phyloP scores from a whole-genome alignment of 2,888 invertebrate species.

The Ditula angustiorana region DNA sequence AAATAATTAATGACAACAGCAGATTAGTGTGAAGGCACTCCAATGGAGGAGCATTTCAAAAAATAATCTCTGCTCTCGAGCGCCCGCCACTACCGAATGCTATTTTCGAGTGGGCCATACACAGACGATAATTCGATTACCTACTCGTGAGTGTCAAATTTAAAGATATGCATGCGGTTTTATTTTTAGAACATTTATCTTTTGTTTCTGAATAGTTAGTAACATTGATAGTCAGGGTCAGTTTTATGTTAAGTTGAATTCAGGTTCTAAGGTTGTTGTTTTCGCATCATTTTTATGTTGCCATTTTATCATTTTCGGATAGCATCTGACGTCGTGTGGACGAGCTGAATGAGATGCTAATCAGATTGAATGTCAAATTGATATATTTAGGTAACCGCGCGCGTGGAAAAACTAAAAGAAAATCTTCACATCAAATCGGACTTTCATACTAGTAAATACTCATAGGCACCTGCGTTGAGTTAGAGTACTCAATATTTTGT shows the following conservation, averaged over 20 bases:
- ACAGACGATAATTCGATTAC: slow-evolving; percentile 38
- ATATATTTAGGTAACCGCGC: too few relatives aligned
- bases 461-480: too few relatives aligned
- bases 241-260: not conserved
- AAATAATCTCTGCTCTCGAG: slow-evolving; percentile 82
- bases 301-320: not conserved
- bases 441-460: too few relatives aligned
- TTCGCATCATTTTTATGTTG: not conserved
- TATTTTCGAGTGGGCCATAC: slow-evolving; percentile 78
- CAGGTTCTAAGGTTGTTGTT: not conserved
- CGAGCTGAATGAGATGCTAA: not conserved
- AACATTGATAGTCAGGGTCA: slow-evolving; percentile 1
- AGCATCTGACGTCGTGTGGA: not conserved
- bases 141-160: slow-evolving; percentile 37
- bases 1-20: slow-evolving; percentile 83
- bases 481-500: slow-evolving; percentile 3
- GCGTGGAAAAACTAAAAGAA: too few relatives aligned
- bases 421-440: too few relatives aligned
- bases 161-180: slow-evolving; percentile 35
- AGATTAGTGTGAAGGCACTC: slow-evolving; percentile 82
- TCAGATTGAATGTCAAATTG: not conserved
- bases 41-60: slow-evolving; percentile 83
- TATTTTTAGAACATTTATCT: not conserved
- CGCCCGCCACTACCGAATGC: slow-evolving; percentile 69
- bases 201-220: not conserved